Evolutionary conservation across 2,797 vertebrate species (phyloP), one percentile per base, ranked within the genome.

Genomic region (Peromyscus aztecus): DNA sequence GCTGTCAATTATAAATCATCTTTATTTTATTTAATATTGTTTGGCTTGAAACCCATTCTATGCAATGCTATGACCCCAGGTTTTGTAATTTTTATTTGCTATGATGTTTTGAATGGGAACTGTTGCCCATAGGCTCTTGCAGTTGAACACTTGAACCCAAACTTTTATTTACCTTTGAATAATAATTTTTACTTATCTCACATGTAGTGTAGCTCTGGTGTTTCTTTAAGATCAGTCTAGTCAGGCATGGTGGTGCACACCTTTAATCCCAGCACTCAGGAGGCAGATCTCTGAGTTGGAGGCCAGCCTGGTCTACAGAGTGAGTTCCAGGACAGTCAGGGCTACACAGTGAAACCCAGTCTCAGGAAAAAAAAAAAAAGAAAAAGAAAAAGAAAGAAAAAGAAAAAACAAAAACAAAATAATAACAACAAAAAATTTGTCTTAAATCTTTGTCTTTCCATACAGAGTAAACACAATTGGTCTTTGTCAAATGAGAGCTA

Each of bases 391-490:
- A 29, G 6, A 49, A 52, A 52, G 49, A 52, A 23, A 65, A 13
- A 65, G 27, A 11, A 29, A 65, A 29, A 29, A 1, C 61, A 65
- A 65, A 65, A 65, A 65, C 63, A 65, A 65, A 61, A 17, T 29
- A 63, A 29, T 7, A 61, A 14, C n/a, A 57, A 34, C 65, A 69
- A 31, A 5, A 57, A 61, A 19, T 88, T 1, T 19, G 43, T 65
- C 65, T 89, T 67, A 90, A 88, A 91, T 81, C 24, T 40, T 69
- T 81, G 52, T 88, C 6, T 46, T 92, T 97, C 84, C 55, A 69
- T 10, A 80, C 29, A 81, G 4, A 69, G 8, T 89, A 93, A 88
- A 78, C 10, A 14, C 80, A 63, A 14, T 73, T 11, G 65, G 19
- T 73, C 31, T 40, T 59, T 88, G 76, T 82, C 85, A 85, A 73